Conservation (phyloP, 2,888 invertebrate species). For the Ophion ellenae region DNA sequence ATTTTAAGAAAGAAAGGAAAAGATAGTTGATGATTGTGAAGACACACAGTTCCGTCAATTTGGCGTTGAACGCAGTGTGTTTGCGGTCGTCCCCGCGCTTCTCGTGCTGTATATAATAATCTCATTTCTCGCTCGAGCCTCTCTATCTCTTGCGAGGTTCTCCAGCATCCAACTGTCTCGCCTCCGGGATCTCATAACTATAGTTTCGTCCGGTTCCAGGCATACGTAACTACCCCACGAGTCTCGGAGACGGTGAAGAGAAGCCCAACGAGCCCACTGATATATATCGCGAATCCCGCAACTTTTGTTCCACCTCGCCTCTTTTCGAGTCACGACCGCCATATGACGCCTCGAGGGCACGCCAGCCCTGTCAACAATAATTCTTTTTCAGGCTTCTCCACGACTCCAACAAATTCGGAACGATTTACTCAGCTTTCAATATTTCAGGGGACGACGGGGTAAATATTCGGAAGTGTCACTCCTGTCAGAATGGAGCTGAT, state of each 20-base stretch:
- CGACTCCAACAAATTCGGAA: conserved; percentile 7
- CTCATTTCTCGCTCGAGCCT: conserved; percentile 51
- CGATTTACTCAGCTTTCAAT: neutral
- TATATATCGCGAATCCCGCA: conserved; percentile 16
- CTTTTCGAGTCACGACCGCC: conserved; percentile 30
- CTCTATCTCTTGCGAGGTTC: conserved; percentile 36
- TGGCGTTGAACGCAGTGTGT: neutral
- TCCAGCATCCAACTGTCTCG: conserved; percentile 49
- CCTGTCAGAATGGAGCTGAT: too few species aligned
- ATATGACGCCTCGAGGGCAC: conserved; percentile 41
- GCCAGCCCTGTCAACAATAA: conserved; percentile 3
- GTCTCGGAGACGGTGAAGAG: conserved; percentile 9
- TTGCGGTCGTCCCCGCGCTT: conserved; percentile 14
- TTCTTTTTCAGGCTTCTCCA: conserved; percentile 1
- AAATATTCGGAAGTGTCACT: too few species aligned
- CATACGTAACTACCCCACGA: conserved; percentile 46
- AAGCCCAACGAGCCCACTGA: conserved; percentile 28
- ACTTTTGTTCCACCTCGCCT: conserved; percentile 33
- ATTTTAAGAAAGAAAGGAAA: neutral
- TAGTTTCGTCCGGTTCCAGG: conserved; percentile 33
- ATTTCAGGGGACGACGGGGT: neutral
- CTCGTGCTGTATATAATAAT: conserved; percentile 37
- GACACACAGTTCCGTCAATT: neutral
- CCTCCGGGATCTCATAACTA: conserved; percentile 44
- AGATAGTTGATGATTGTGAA: neutral